phyloP scores from a whole-genome alignment of 2,888 invertebrate species.

The Idaea aversata region DNA sequence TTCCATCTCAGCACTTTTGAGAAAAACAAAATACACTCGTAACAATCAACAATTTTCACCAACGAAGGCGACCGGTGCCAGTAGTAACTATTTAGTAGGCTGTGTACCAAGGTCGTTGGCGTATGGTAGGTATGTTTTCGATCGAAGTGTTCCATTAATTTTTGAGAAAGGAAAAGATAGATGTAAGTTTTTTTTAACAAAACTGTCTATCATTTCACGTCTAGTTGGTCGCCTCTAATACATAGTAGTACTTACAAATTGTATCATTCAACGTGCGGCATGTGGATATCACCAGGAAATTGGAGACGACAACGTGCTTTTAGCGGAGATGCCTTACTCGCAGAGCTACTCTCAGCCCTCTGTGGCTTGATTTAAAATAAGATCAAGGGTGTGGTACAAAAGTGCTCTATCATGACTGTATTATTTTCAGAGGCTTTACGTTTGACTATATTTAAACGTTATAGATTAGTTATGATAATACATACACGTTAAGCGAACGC shows the following conservation, averaged over 20 bases:
- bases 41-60: too few relatives aligned
- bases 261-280: slow-evolving; percentile 56
- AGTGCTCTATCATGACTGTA: neutral
- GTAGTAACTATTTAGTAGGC: too few relatives aligned
- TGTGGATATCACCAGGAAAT: slow-evolving; percentile 65
- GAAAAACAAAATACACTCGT: too few relatives aligned
- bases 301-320: slow-evolving; percentile 75
- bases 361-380: slow-evolving; percentile 14
- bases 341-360: slow-evolving; percentile 39
- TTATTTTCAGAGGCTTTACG: neutral
- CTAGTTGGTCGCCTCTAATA: slow-evolving; percentile 41
- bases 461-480: too few relatives aligned
- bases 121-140: too few relatives aligned
- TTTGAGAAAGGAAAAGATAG: neutral
- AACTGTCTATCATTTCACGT: slow-evolving; percentile 38
- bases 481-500: too few relatives aligned
- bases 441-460: too few relatives aligned
- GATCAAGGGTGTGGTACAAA: slow-evolving; percentile 24
- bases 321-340: slow-evolving; percentile 40
- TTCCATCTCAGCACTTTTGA: too few relatives aligned
- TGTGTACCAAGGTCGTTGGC: too few relatives aligned
- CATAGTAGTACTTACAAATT: slow-evolving; percentile 61
- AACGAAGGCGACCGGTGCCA: too few relatives aligned
- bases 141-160: neutral
- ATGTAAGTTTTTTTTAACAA: neutral